Base-by-base conservation (phyloP, 1,140 invertebrate species). In the Leptestheria dahalacensis region DNA sequence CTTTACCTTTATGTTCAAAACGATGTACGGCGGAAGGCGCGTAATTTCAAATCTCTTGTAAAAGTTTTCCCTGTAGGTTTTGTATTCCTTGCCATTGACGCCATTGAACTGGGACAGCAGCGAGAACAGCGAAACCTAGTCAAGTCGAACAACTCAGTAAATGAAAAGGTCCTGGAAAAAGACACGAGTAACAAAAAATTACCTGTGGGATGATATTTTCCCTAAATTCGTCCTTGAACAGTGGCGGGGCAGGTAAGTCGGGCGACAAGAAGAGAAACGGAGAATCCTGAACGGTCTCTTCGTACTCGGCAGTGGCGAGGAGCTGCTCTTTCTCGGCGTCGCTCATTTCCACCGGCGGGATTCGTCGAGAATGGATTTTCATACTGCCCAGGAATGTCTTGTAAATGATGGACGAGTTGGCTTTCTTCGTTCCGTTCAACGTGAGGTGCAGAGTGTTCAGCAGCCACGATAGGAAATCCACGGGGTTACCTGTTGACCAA, bases 171-270 rank as follows among this genome's bases (percentile, higher is more conserved):
- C n/a, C n/a, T n/a, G n/a, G n/a, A n/a, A n/a, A n/a, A n/a, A n/a
- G n/a, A n/a, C n/a, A n/a, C n/a, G n/a, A n/a, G n/a, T n/a, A n/a
- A n/a, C n/a, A n/a, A 53, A 55, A 53, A 61, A 57, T 63, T 68
- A 88, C 88, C 79, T 97, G 95, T 51, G 95, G 96, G 70, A 98
- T 98, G 65, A 98, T 98, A 73, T 97, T 98, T 74, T 98, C 94
- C 60, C 89, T 82, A 64, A 94, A 85, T 72, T 97, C 94, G 76
- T 99, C 95, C 67, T 92, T 94, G 68, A 96, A 98, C 9, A 99
- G 77, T 11, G 95, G 96, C 2, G 91, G 90, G 1, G 94, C 86
- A 1, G 96, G 95, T 51, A 99, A 75, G 75, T 99, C 95, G 72
- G 94, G 94, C 4, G 94, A 97, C 54, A 99, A 75, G 73, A 94